These are phyloP conservation scores for Chrysotoxum bicinctum DNA, from an alignment of 2,888 invertebrate genomes.

Conservation along the genomic window DNA sequence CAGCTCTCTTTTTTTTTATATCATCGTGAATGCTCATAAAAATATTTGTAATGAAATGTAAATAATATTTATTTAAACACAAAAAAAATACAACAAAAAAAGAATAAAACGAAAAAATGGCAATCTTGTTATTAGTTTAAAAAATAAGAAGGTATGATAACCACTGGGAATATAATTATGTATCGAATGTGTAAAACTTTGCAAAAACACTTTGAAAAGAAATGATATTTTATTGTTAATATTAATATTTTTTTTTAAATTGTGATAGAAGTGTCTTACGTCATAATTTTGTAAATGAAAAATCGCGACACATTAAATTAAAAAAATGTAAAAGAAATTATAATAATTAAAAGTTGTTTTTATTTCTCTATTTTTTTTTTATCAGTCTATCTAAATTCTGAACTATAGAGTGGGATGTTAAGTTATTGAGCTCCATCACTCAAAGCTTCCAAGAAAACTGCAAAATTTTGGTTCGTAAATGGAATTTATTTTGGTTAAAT, in stretches of 20 bases:
- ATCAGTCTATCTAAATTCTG: too few relatives aligned
- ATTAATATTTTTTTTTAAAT: constrained; percentile 65
- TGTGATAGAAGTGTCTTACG: constrained; percentile 75
- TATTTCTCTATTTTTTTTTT: neutral
- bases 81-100: constrained; percentile 4
- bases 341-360: neutral
- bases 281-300: constrained; percentile 71
- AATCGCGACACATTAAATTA: constrained; percentile 66
- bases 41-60: constrained; percentile 71
- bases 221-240: constrained; percentile 48
- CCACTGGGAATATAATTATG: neutral
- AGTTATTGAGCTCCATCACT: too few relatives aligned
- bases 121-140: constrained; percentile 52
- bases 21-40: constrained; percentile 60
- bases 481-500: too few relatives aligned
- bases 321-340: constrained; percentile 44
- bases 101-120: constrained; percentile 35
- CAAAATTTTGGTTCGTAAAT: too few relatives aligned
- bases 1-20: constrained; percentile 29
- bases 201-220: constrained; percentile 42
- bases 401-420: too few relatives aligned
- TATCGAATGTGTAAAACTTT: constrained; percentile 41
- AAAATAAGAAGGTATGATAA: constrained; percentile 14
- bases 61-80: constrained; percentile 71
- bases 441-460: too few relatives aligned